phyloP scores from a whole-genome alignment of 2,888 invertebrate species.

The Microchrysa polita region DNA sequence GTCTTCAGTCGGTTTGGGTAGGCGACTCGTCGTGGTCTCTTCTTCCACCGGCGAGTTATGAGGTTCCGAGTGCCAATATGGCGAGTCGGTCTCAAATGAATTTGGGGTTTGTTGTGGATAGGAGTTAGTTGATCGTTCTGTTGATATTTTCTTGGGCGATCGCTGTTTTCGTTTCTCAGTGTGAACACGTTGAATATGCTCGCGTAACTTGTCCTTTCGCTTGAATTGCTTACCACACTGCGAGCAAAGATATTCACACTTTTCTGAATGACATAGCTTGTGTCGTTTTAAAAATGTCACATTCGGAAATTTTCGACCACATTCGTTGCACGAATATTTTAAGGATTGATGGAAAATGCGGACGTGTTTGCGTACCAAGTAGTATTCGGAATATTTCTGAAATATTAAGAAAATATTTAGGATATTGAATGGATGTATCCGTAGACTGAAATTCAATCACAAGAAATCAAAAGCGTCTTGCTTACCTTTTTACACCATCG shows the following conservation, averaged over 20 bases:
- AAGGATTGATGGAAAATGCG: conserved; percentile 76
- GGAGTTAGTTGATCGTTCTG: background rate
- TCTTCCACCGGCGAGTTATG: conserved; percentile 55
- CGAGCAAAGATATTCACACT: conserved; percentile 77
- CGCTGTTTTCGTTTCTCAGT: conserved; percentile 45
- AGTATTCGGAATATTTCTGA: conserved; percentile 73
- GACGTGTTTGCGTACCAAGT: conserved; percentile 77
- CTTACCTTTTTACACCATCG: conserved; percentile 73
- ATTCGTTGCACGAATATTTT: conserved; percentile 74
- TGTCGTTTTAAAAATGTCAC: conserved; percentile 78
- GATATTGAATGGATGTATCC: background rate
- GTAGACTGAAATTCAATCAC: background rate
- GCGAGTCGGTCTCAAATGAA: conserved; percentile 11
- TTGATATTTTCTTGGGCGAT: conserved; percentile 13
- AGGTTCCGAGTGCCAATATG: conserved; percentile 38
- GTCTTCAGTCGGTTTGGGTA: conserved; percentile 68
- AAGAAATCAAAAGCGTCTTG: too few relatives aligned
- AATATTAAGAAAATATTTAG: conserved; percentile 40
- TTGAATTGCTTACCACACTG: conserved; percentile 82
- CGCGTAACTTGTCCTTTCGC: conserved; percentile 63
- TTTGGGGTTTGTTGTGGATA: background rate
- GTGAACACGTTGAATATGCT: conserved; percentile 51
- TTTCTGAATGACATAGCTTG: conserved; percentile 68
- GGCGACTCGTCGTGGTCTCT: conserved; percentile 39
- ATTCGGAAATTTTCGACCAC: conserved; percentile 75